Percentiles rank a stretch among this genome's conserved stretches.
Evolutionary conservation across 92 coral and sea anemone species (phyloP).

Genomic region (Parazoanthus swiftii): DNA sequence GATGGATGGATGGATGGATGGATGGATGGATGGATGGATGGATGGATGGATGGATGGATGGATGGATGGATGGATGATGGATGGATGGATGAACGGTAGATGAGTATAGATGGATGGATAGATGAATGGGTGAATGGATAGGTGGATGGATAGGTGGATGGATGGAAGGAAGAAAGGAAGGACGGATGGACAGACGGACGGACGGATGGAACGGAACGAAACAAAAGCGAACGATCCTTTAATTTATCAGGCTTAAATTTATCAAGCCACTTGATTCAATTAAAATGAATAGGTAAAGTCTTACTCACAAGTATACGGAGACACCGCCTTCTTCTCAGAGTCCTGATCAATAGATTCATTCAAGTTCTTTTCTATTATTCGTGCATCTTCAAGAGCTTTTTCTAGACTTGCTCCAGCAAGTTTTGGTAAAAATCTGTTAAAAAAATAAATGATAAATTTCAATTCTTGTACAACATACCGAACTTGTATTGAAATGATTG

Average conservation of each 20-base stretch:
- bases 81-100: too few relatives aligned
- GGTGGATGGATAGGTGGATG: too few relatives aligned
- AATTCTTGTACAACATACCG: neutral
- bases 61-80: too few relatives aligned
- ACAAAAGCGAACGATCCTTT: neutral
- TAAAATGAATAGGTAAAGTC: neutral
- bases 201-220: too few relatives aligned
- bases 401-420: slow-evolving; percentile 79
- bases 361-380: slow-evolving; percentile 49
- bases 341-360: neutral
- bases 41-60: too few relatives aligned
- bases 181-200: too few relatives aligned
- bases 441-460: neutral
- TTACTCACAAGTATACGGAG: slow-evolving; percentile 20
- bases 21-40: too few relatives aligned
- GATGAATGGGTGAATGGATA: too few relatives aligned
- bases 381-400: slow-evolving; percentile 67
- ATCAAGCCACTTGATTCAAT: neutral
- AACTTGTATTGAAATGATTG: neutral
- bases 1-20: too few relatives aligned
- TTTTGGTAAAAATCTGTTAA: slow-evolving; percentile 85
- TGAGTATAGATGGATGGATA: too few relatives aligned
- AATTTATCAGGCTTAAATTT: neutral
- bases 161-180: too few relatives aligned
- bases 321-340: neutral